These are phyloP conservation scores for Ditula angustiorana DNA, from an alignment of 2,888 invertebrate species.

Conservation along the genomic window DNA sequence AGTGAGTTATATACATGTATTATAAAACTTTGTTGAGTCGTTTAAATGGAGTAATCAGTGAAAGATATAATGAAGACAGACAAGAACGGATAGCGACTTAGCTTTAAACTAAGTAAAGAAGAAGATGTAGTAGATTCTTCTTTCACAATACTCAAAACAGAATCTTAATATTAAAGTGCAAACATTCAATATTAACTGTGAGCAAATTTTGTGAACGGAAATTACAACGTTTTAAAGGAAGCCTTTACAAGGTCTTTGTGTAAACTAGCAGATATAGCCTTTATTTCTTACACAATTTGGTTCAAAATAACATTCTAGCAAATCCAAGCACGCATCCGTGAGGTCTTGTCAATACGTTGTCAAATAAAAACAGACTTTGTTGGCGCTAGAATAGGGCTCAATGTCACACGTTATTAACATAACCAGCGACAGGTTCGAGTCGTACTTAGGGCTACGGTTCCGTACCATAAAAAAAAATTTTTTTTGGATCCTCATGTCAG, in stretches of 20 bases:
- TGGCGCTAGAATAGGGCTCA: conserved; percentile 6
- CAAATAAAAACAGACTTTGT: conserved; percentile 21
- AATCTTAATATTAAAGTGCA: conserved; percentile 9
- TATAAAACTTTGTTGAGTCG: no score
- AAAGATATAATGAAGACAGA: no score
- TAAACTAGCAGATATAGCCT: not conserved
- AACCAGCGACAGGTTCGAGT: no score
- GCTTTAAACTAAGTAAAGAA: no score
- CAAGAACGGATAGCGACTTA: no score
- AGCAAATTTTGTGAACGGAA: conserved; percentile 23
- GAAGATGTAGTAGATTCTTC: not conserved
- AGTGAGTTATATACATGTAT: no score
- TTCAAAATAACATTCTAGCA: not conserved
- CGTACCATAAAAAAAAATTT: no score
- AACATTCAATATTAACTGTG: conserved; percentile 30
- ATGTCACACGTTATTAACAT: no score
- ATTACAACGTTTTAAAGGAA: conserved; percentile 28
- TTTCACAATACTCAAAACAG: conserved; percentile 17
- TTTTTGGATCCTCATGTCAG: no score
- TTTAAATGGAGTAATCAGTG: no score
- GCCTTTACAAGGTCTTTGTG: not conserved
- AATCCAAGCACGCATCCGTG: not conserved
- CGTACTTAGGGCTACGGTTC: no score
- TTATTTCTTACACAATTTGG: not conserved
- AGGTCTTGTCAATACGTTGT: conserved; percentile 4